Conservation (phyloP, 2,888 invertebrate genomes). For the Lasioglossum leucozonium region DNA sequence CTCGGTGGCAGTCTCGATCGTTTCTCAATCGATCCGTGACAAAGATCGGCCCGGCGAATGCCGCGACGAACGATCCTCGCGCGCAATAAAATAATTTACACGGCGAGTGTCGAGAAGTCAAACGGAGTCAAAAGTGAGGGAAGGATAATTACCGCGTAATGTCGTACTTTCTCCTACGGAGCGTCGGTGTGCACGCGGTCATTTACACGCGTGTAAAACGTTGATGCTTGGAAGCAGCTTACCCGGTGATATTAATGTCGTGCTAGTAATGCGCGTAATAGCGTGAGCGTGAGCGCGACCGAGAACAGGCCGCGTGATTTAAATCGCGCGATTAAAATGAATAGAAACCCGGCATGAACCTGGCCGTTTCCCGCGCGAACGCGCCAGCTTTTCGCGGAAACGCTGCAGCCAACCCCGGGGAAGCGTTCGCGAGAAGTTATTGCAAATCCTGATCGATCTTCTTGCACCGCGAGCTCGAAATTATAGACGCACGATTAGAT, state of each 20-base stretch:
- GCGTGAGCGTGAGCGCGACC: slow-evolving; percentile 30
- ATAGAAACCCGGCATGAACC: slow-evolving; percentile 39
- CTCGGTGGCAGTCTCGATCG: neutral
- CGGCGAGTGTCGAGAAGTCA: slow-evolving; percentile 60
- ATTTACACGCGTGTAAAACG: slow-evolving; percentile 67
- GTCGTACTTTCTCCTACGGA: slow-evolving; percentile 64
- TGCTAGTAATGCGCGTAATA: slow-evolving; percentile 60
- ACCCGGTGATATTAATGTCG: slow-evolving; percentile 63
- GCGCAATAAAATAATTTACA: slow-evolving; percentile 62
- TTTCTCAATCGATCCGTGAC: slow-evolving; percentile 13
- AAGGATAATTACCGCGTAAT: slow-evolving; percentile 69
- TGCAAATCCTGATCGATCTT: neutral
- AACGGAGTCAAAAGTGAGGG: slow-evolving; percentile 65
- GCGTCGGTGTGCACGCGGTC: slow-evolving; percentile 52
- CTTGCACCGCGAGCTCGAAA: neutral
- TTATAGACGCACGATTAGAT: neutral
- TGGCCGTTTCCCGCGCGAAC: slow-evolving; percentile 7
- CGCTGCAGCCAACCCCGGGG: neutral
- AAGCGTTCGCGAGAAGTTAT: neutral
- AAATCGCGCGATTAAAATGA: slow-evolving; percentile 58
- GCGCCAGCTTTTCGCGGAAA: neutral
- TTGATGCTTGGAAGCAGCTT: slow-evolving; percentile 56
- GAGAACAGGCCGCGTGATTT: slow-evolving; percentile 52
- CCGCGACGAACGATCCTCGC: slow-evolving; percentile 5
- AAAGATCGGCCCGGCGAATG: slow-evolving; percentile 10